These are phyloP conservation scores for Pogonus chalceus DNA, from an alignment of 1,140 invertebrate genomes.

Conservation along the genomic window DNA sequence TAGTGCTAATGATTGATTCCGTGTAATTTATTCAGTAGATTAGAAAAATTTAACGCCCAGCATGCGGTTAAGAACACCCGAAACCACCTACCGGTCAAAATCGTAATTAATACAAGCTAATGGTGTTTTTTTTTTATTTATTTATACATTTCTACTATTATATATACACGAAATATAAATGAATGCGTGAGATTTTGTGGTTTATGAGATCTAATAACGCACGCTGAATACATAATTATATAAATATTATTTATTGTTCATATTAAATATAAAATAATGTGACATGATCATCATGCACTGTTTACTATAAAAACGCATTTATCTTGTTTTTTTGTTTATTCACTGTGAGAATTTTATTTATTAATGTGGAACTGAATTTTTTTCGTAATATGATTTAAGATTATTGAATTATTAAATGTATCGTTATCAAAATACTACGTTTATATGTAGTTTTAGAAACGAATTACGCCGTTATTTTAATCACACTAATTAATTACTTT, in stretches of 20 bases:
- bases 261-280: background rate
- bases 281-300: background rate
- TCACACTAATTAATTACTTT: no score
- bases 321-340: background rate
- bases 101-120: conserved; percentile 6
- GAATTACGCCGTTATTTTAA: no score
- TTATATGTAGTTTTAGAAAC: no score
- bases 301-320: background rate
- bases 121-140: conserved; percentile 6
- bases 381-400: no score
- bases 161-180: background rate
- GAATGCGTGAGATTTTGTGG: background rate
- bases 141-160: background rate
- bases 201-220: background rate
- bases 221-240: background rate
- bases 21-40: conserved; percentile 18
- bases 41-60: conserved; percentile 19
- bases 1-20: background rate
- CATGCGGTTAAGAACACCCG: conserved; percentile 13
- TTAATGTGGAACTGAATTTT: no score
- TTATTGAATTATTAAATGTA: no score
- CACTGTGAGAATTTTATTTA: no score
- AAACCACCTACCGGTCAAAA: conserved; percentile 7
- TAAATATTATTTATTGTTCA: background rate
- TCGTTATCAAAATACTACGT: no score